Evolutionary conservation across 2,888 invertebrate genomes (phyloP), one percentile per base, ranked within the genome.

Genomic region (Hemithea aestivaria): DNA sequence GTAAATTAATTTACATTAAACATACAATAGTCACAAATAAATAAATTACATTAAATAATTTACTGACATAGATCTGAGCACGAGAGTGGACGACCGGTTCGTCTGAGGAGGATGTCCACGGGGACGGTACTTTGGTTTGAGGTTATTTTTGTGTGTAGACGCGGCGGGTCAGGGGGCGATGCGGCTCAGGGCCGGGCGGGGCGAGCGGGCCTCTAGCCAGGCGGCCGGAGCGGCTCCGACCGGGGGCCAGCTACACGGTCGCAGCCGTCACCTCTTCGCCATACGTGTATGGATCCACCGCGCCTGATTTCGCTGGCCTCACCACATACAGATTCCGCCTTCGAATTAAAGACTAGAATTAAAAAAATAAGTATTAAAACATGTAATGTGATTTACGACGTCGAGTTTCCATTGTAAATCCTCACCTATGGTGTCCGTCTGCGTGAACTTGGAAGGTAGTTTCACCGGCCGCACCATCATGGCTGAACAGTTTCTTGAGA

Each of bases 401-500:
- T 16, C 7, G 4, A 12, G 7, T 10, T 6, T 12, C 7, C 16
- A 27, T 12, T 11, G 5, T 6, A 8, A 33, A 33, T 36, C 2
- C 56, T 72, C 51, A 88, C 90, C 90, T 89, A 76, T 91, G 90
- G 69, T 90, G 90, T 57, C 90, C 90, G 66, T 89, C 89, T 48
- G 92, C 90, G 59, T 92, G 91, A 32, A 93, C 92, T 71, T 92
- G 91, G 79, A 92, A 90, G 50, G 90, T 89, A 27, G 90, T 88
- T 66, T 91, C 90, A 47, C 90, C 90, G 44, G 90, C 87, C 46
- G 88, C 78, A 49, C 85, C 79, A 51, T 92, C 91, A 49, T 91
- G 90, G 45, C 91, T 90, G 79, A 92, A 92, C 50, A 93, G 84
- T 70, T 93, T 92, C 81, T 92, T 93, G 53, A 93, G 73, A 10